Percentiles rank a stretch among this genome's conserved stretches.
Evolutionary conservation across 2,888 invertebrate species (phyloP).

Genomic region (Ceratothoa steindachneri): DNA sequence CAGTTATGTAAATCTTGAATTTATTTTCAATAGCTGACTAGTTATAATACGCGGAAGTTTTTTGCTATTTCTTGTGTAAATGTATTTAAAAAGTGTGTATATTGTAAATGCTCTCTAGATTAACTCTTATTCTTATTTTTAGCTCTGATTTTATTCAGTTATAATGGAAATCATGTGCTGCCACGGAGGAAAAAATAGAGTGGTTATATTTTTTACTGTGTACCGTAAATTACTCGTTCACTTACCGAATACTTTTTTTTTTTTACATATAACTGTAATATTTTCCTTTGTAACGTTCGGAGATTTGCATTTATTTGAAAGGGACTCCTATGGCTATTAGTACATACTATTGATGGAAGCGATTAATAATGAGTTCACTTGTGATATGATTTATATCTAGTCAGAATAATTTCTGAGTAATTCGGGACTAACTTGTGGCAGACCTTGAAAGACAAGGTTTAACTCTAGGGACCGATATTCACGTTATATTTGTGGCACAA

Average conservation of each 20-base stretch:
- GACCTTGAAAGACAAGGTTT: background rate
- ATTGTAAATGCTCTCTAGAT: conserved; percentile 2
- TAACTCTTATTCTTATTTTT: background rate
- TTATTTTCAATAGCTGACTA: too few relatives aligned
- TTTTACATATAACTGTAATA: too few relatives aligned
- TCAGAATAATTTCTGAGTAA: background rate
- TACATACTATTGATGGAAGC: background rate
- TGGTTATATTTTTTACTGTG: too few relatives aligned
- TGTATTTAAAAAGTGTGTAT: background rate
- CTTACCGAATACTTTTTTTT: background rate
- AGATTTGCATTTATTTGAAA: too few relatives aligned
- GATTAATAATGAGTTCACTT: too few relatives aligned
- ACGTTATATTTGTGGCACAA: too few relatives aligned
- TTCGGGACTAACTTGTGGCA: background rate
- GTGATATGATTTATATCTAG: background rate
- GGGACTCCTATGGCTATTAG: background rate
- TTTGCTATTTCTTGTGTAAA: background rate
- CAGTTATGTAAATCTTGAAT: background rate
- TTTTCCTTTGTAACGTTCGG: too few relatives aligned
- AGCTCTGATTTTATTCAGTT: background rate
- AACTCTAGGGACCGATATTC: too few relatives aligned
- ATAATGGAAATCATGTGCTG: background rate
- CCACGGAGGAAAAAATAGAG: too few relatives aligned
- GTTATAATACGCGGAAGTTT: background rate
- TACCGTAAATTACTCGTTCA: too few relatives aligned